A percentile compares a stretch with the other conserved stretches of the same genome.
Conservation (phyloP, 2,888 invertebrate genomes). For the Rotaria sp. region DNA sequence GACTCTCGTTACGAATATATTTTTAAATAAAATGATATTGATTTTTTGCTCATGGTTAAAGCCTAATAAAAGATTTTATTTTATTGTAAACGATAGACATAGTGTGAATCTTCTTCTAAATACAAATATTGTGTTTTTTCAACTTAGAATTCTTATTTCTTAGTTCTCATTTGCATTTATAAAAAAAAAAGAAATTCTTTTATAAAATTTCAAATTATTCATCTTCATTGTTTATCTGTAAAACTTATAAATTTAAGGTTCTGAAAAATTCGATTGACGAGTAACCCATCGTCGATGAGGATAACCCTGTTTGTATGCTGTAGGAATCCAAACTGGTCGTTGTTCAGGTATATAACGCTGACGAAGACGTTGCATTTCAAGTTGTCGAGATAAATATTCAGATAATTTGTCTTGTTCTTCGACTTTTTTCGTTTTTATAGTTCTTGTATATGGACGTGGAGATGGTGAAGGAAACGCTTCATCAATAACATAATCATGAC, state of each 20-base stretch:
- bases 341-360: not conserved
- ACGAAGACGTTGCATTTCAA: not conserved
- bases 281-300: not conserved
- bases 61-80: no score
- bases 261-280: not conserved
- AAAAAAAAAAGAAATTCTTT: no score
- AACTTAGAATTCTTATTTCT: no score
- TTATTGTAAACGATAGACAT: no score
- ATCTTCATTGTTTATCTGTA: no score
- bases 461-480: not conserved
- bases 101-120: no score
- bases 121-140: no score
- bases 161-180: no score
- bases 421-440: not conserved
- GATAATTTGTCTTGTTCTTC: not conserved
- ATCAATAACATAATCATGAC: not conserved
- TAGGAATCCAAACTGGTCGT: not conserved
- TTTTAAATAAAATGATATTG: no score
- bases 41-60: no score
- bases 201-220: no score
- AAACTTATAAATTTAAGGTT: not conserved
- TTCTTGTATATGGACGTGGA: not conserved
- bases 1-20: no score
- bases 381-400: conserved; percentile 3
- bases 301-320: not conserved